A percentile compares a stretch with the other conserved stretches of the same genome.
phyloP scores from a whole-genome alignment of 2,113 vertebrate genomes.

The Asarcornis scutulata region DNA sequence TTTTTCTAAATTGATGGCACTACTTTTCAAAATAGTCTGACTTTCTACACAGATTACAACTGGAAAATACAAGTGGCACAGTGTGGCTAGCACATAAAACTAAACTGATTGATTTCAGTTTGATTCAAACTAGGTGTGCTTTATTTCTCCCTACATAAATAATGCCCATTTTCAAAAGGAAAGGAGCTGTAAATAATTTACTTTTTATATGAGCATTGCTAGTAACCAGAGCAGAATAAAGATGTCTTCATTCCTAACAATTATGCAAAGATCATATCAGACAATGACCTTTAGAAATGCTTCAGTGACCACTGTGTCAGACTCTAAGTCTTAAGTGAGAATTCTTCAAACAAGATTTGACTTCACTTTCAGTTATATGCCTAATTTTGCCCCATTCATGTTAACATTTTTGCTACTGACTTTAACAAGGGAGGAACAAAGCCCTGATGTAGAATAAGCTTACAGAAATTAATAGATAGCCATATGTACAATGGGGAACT shows the following conservation, averaged over 20 bases:
- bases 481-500: neutral
- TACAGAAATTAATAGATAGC: neutral
- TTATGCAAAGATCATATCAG: constrained; percentile 63
- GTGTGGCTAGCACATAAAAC: neutral
- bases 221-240: constrained; percentile 66
- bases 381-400: neutral
- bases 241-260: constrained; percentile 53
- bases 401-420: constrained; percentile 26
- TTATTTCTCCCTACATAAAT: neutral
- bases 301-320: constrained; percentile 32
- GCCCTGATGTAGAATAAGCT: neutral
- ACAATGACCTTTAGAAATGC: constrained; percentile 51
- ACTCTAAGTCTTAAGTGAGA: constrained; percentile 3
- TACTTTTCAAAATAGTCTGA: neutral
- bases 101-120: neutral
- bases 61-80: neutral
- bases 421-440: constrained; percentile 8
- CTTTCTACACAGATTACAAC: neutral
- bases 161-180: constrained; percentile 11
- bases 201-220: constrained; percentile 12
- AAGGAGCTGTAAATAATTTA: constrained; percentile 44
- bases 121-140: neutral
- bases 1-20: neutral
- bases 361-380: constrained; percentile 4
- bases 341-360: constrained; percentile 33